Conservation (phyloP, 2,888 invertebrate genomes). For the Oscheius sp. region DNA sequence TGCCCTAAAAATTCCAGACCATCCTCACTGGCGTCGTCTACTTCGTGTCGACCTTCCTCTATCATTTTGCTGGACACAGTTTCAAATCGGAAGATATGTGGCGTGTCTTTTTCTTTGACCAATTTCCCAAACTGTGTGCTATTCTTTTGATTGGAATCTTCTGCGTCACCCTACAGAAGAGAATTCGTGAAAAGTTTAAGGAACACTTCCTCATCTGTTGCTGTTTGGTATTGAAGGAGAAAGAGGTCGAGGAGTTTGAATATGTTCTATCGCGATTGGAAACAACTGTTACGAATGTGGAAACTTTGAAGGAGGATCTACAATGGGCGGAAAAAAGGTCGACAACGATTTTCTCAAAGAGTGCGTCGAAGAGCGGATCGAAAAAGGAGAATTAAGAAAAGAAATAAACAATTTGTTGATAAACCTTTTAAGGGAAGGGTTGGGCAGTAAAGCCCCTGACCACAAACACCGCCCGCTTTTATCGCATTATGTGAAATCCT, state of each 20-base stretch:
- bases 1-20: no score
- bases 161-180: conserved; percentile 15
- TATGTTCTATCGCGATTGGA: conserved; percentile 17
- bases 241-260: conserved; percentile 22
- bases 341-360: background rate
- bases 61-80: conserved; percentile 13
- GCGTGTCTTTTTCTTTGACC: conserved; percentile 24
- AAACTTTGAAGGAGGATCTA: background rate
- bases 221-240: conserved; percentile 11
- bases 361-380: background rate
- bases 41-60: background rate
- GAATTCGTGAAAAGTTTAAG: conserved; percentile 19
- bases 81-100: conserved; percentile 24
- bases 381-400: no score
- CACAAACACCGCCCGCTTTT: no score
- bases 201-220: conserved; percentile 18
- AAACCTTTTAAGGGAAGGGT: no score
- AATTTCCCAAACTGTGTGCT: conserved; percentile 20
- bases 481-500: no score
- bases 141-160: conserved; percentile 26
- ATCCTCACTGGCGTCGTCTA: conserved; percentile 14
- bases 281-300: conserved; percentile 3
- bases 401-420: no score
- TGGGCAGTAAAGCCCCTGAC: no score
- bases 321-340: no score